Evolutionary conservation across 1,140 invertebrate species (phyloP), one percentile per base, ranked within the genome.

Genomic region (Xylocopa sonorina): DNA sequence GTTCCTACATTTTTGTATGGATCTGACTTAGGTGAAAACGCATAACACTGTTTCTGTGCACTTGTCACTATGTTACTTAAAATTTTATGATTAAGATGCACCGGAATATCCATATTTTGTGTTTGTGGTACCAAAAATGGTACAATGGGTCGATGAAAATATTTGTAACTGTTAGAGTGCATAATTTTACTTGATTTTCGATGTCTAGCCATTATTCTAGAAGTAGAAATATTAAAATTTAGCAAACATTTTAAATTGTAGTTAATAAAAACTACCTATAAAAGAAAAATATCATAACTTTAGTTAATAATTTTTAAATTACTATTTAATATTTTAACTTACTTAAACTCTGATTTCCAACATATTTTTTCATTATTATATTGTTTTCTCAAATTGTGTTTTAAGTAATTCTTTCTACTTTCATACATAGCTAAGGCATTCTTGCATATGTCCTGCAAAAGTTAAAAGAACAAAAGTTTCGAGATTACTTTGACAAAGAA

Each of bases 1-100:
- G 94, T 95, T 41, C 89, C 92, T 53, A 93, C 90, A 60, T 92
- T 94, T 58, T 73, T 83, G 4, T 64, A 50, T 3, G 14, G 48
- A 18, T 80, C 73, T 14, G n/a, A 41, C n/a, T 82, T 82, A n/a
- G 43, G 9, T 58, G 53, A 48, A 53, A 57, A 64, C 3, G 32
- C 38, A 21, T 67, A 82, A 68, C 55, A 75, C 60, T 73, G 76
- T 18, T 57, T 73, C 29, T 83, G 73, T 9, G 58, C 57, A 79
- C 60, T 85, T 74, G 48, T 58, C 14, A 84, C 0, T 62, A 72
- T 24, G 21, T 62, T 24, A n/a, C 38, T 78, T n/a, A 80, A 9
- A 41, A 63, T 14, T 29, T 77, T 46, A 32, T 82, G 7, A 73
- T 87, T 55, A 16, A 21, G 89, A 87, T 83, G n/a, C 84, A 74